Evolutionary conservation across 2,888 invertebrate species (phyloP), one percentile per base, ranked within the genome.

Genomic region (Pseudococcus jackbeardsleyi): DNA sequence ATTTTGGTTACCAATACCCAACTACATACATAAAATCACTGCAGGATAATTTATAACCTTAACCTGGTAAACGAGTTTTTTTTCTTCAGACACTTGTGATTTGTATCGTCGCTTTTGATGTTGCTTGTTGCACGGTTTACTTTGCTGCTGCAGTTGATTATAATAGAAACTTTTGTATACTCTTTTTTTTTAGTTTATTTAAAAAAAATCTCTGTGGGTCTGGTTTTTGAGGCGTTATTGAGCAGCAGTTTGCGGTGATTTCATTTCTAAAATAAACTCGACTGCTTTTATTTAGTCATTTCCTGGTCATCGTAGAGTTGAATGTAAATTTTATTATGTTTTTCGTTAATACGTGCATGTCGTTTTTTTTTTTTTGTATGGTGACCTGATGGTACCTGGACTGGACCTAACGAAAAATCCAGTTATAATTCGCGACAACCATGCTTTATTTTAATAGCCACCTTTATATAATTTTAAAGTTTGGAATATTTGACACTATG

Each of bases 31-130:
- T 82, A 82, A 82, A 82, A 82, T 82, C 79, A 82, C 46, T 46
- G 79, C 33, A 42, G 79, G 42, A 82, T 82, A 82, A 82, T 82
- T 82, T 82, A 82, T 82, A 82, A 42, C 79, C 79, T 82, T 82
- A 82, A 46, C 42, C 79, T 42, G 79, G 79, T 82, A 82, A 82
- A 82, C 79, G 79, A 82, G 79, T 82, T 82, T 82, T 82, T 82
- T 82, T 59, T 42, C 42, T 59, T 64, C 64, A 64, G 64, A 64
- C 64, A 64, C 64, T 22, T 64, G 64, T 64, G 64, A 64, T 64
- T 64, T 64, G 64, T 64, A 64, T 64, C 64, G 64, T 64, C 64
- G 64, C 22, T 64, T 19, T 19, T 64, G 64, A 64, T 64, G 64
- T 64, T n/a, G 59, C 59, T 64, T 12, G 22, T 22, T 22, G 22